A percentile compares a stretch with the other conserved stretches of the same genome.
Conservation (phyloP, 2,888 invertebrate genomes). For the Eumerus sabulonum region DNA sequence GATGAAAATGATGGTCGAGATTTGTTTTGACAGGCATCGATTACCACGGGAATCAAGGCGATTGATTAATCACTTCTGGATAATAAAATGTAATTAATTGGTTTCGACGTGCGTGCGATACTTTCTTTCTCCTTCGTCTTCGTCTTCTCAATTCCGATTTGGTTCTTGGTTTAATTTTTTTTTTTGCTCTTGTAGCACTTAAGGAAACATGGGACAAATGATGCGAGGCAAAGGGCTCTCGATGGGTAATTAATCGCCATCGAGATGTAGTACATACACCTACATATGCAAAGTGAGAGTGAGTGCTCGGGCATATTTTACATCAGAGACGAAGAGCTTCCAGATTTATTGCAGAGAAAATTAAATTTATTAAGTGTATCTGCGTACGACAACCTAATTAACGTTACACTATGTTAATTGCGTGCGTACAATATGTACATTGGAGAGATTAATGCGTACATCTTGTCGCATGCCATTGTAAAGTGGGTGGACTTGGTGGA, state of each 20-base stretch:
- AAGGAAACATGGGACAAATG: constrained; percentile 24
- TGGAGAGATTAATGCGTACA: constrained; percentile 61
- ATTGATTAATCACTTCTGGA: constrained; percentile 67
- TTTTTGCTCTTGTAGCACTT: constrained; percentile 6
- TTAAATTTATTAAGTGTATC: constrained; percentile 69
- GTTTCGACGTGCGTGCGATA: constrained; percentile 54
- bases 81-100: constrained; percentile 68
- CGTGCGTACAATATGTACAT: constrained; percentile 58
- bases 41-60: constrained; percentile 66
- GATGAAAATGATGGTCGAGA: constrained; percentile 77
- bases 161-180: background rate
- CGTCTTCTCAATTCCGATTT: too few species aligned
- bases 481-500: constrained; percentile 43
- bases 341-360: constrained; percentile 67
- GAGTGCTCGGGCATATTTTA: constrained; percentile 57
- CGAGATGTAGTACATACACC: constrained; percentile 38
- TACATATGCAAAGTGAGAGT: constrained; percentile 24
- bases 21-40: constrained; percentile 77
- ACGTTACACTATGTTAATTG: constrained; percentile 69
- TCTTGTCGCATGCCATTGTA: constrained; percentile 62
- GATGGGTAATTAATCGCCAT: constrained; percentile 51
- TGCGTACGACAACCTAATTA: constrained; percentile 68
- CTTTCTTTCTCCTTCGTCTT: constrained; percentile 1
- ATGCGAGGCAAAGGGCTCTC: constrained; percentile 19
- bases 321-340: constrained; percentile 55